These are phyloP conservation scores for Azemiops feae DNA, from an alignment of 2,113 vertebrate genomes.

Conservation along the genomic window DNA sequence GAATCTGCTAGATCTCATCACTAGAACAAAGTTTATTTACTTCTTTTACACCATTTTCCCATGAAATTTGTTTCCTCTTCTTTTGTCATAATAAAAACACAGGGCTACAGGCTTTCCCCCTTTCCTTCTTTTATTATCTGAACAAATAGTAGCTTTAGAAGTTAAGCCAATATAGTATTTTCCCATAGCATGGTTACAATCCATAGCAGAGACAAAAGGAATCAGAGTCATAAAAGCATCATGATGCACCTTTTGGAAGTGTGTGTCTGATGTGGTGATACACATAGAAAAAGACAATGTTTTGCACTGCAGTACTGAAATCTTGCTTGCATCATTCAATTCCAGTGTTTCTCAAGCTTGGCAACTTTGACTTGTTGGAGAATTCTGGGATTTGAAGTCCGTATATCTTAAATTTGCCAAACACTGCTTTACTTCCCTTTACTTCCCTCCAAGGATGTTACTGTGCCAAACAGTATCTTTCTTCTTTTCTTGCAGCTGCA, in stretches of 20 bases:
- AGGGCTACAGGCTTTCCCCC: not conserved
- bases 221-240: not conserved
- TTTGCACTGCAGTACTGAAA: not conserved
- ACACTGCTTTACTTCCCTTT: not conserved
- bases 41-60: not conserved
- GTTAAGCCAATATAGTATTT: not conserved
- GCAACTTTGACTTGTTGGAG: not conserved
- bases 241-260: not conserved
- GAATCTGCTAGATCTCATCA: not conserved
- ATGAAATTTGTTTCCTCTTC: not conserved
- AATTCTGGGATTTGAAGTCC: not conserved
- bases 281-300: not conserved
- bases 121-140: not conserved
- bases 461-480: not conserved
- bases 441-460: not conserved
- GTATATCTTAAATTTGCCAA: not conserved
- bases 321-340: not conserved
- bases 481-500: not conserved
- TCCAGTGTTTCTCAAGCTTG: not conserved
- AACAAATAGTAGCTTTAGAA: not conserved
- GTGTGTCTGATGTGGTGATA: not conserved
- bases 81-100: not conserved
- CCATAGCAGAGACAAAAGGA: not conserved
- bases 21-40: not conserved
- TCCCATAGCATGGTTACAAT: not conserved